Evolutionary conservation across 2,888 invertebrate genomes (phyloP).

Genomic region (Theretra japonica): DNA sequence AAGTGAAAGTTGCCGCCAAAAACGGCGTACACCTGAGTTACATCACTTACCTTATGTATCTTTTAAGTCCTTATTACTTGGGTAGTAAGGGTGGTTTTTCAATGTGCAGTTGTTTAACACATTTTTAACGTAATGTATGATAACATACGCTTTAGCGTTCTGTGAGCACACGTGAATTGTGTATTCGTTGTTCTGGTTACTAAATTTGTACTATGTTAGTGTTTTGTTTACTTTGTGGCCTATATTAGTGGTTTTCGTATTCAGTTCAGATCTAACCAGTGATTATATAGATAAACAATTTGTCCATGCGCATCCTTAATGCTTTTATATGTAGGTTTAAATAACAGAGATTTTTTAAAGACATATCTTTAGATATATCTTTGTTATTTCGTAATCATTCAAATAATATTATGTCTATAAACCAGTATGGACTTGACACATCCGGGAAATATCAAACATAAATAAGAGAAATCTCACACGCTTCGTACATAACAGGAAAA

Average conservation of each 20-base stretch:
- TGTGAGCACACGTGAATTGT: neutral
- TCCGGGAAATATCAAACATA: too few species aligned
- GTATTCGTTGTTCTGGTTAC: neutral
- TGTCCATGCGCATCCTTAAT: too few species aligned
- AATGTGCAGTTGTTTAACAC: neutral
- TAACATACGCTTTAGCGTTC: slow-evolving; percentile 18
- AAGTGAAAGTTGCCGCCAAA: slow-evolving; percentile 29
- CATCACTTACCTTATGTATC: slow-evolving; percentile 7
- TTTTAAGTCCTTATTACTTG: slow-evolving; percentile 18
- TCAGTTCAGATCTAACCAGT: neutral
- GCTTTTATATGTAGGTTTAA: too few species aligned
- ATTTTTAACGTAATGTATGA: slow-evolving; percentile 21
- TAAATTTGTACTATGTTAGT: neutral
- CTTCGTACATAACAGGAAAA: too few species aligned
- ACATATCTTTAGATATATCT: too few species aligned
- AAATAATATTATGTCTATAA: too few species aligned
- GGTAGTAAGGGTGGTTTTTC: slow-evolving; percentile 6
- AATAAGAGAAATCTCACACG: too few species aligned
- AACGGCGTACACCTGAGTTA: slow-evolving; percentile 17
- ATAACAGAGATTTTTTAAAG: too few species aligned
- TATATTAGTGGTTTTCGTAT: neutral
- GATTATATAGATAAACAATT: too few species aligned
- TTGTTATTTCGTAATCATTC: too few species aligned
- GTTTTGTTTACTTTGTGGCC: neutral
- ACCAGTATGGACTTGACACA: too few species aligned